Conservation (phyloP, 1,140 invertebrate genomes). For the Meloidogyne exigua region DNA sequence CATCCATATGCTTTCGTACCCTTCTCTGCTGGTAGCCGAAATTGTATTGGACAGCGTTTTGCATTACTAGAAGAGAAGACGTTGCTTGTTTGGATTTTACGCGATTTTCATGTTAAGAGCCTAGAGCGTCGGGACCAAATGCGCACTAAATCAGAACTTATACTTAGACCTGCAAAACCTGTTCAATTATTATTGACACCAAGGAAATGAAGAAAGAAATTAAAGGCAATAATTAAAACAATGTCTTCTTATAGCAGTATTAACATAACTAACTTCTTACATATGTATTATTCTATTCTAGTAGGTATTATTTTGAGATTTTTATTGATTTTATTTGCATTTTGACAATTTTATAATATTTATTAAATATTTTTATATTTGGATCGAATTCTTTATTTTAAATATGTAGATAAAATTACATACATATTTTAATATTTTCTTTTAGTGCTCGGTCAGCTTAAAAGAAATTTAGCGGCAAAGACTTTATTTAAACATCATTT, state of each 20-base stretch:
- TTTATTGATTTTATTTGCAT: no score
- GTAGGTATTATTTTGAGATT: no score
- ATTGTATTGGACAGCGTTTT: constrained; percentile 66
- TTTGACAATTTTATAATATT: no score
- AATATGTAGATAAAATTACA: background rate
- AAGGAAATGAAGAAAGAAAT: constrained; percentile 50
- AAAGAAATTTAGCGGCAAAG: background rate
- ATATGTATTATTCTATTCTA: no score
- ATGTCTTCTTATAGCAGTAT: no score
- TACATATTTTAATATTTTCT: background rate
- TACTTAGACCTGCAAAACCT: constrained; percentile 64
- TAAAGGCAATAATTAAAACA: background rate
- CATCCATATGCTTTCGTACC: constrained; percentile 65
- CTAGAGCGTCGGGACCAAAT: constrained; percentile 63
- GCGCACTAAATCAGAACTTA: constrained; percentile 61
- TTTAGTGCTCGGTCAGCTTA: background rate
- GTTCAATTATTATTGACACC: constrained; percentile 64
- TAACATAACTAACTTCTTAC: no score
- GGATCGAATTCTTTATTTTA: background rate
- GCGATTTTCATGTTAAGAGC: constrained; percentile 45
- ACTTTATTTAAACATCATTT: constrained; percentile 1
- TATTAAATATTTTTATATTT: background rate
- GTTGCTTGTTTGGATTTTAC: constrained; percentile 38
- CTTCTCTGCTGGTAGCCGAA: constrained; percentile 65
- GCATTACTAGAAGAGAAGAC: constrained; percentile 66